Conservation (phyloP, 2,888 invertebrate genomes). For the Shargacucullia verbasci region DNA sequence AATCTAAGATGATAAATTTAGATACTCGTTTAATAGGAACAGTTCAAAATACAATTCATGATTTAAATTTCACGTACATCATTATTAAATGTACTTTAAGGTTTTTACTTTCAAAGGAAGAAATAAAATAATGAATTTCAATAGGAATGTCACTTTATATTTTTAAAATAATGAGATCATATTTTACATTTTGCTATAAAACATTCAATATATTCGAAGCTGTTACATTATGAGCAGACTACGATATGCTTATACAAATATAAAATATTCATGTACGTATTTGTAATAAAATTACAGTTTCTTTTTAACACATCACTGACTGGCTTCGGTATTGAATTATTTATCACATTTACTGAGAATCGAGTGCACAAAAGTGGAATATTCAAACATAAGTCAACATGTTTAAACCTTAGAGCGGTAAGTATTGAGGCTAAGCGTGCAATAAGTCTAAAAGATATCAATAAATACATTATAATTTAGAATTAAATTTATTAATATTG, state of each 20-base stretch:
- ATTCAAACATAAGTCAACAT: neutral
- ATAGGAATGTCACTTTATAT: conserved; percentile 31
- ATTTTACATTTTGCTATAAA: conserved; percentile 18
- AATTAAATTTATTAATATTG: too few relatives aligned
- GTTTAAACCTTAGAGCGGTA: neutral
- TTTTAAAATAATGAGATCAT: conserved; percentile 44
- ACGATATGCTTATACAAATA: neutral
- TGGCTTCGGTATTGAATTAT: neutral
- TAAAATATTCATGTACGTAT: neutral
- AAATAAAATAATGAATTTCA: conserved; percentile 4
- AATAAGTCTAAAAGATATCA: too few relatives aligned
- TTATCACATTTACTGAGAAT: conserved; percentile 15
- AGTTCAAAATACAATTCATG: too few relatives aligned
- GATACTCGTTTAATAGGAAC: too few relatives aligned
- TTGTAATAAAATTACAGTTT: conserved; percentile 2
- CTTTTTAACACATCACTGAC: neutral
- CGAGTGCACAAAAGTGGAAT: conserved; percentile 1
- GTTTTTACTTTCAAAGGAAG: too few relatives aligned
- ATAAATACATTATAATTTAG: too few relatives aligned
- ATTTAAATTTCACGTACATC: too few relatives aligned
- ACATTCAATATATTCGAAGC: neutral
- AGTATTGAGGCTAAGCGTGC: too few relatives aligned
- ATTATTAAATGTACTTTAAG: too few relatives aligned
- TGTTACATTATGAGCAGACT: neutral
- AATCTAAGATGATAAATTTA: too few relatives aligned